Evolutionary conservation across 2,797 vertebrate species (phyloP).

Genomic region (Distichodus sexfasciatus): DNA sequence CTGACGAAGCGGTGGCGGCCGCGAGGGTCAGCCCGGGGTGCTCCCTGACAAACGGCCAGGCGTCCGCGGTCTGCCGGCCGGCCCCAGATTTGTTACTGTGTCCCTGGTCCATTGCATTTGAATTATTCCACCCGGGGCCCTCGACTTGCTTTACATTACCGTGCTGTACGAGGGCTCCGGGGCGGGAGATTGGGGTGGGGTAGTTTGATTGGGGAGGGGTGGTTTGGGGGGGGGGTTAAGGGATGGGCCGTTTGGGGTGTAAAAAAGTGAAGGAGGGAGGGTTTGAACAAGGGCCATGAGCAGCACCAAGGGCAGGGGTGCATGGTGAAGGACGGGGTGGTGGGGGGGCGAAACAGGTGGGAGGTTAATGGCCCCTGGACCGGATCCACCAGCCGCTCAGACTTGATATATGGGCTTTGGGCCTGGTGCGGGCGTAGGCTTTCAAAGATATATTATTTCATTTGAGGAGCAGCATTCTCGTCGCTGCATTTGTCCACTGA

Average conservation of each 20-base stretch:
- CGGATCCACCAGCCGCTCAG: slow-evolving; percentile 95
- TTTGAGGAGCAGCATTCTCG: slow-evolving; percentile 98
- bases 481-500: slow-evolving; percentile 95
- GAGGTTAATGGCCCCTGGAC: slow-evolving; percentile 99
- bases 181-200: neutral
- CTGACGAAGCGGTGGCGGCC: neutral
- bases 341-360: slow-evolving; percentile 98
- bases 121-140: slow-evolving; percentile 90
- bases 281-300: slow-evolving; percentile 83
- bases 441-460: slow-evolving; percentile 99
- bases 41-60: slow-evolving; percentile 88
- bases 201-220: neutral
- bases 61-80: slow-evolving; percentile 82
- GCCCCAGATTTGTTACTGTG: slow-evolving; percentile 96
- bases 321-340: slow-evolving; percentile 89
- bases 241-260: slow-evolving; percentile 14
- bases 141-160: slow-evolving; percentile 73
- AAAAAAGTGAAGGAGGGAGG: slow-evolving; percentile 71
- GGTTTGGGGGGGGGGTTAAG: slow-evolving; percentile 13
- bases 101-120: slow-evolving; percentile 97
- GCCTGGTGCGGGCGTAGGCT: slow-evolving; percentile 94
- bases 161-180: slow-evolving; percentile 55
- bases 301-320: slow-evolving; percentile 91
- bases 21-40: slow-evolving; percentile 83
- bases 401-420: slow-evolving; percentile 97